Conservation (phyloP, 2,113 vertebrate genomes). For the Thinocorus orbignyianus region DNA sequence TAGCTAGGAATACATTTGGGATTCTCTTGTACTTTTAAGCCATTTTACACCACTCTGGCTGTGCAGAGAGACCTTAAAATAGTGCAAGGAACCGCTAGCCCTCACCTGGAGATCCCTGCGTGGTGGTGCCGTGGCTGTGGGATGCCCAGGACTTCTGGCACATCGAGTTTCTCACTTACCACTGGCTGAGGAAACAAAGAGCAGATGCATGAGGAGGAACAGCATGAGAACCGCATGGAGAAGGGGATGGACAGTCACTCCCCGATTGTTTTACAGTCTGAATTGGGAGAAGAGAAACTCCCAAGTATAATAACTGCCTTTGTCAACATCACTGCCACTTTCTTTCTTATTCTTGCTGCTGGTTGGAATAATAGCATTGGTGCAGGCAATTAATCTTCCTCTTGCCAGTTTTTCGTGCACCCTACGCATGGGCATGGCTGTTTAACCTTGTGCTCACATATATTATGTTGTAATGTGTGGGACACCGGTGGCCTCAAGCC, state of each 20-base stretch:
- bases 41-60: background rate
- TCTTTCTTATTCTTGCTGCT: slow-evolving; percentile 7
- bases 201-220: background rate
- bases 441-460: slow-evolving; percentile 39
- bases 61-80: background rate
- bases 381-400: slow-evolving; percentile 57
- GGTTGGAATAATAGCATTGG: slow-evolving; percentile 6
- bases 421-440: slow-evolving; percentile 42
- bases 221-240: background rate
- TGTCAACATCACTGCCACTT: slow-evolving; percentile 55
- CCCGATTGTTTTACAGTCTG: slow-evolving; percentile 38
- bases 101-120: background rate
- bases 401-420: slow-evolving; percentile 45
- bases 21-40: background rate
- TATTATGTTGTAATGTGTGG: slow-evolving; percentile 42
- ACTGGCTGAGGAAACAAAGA: background rate
- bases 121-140: background rate
- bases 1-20: background rate
- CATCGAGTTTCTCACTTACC: background rate
- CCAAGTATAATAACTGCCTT: background rate
- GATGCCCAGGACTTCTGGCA: background rate
- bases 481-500: slow-evolving; percentile 35
- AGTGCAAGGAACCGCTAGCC: background rate
- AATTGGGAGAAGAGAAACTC: background rate
- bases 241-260: background rate